Percentiles rank a stretch among this genome's conserved stretches.
Conservation (phyloP, 2,797 vertebrate species). For the Varecia variegata region DNA sequence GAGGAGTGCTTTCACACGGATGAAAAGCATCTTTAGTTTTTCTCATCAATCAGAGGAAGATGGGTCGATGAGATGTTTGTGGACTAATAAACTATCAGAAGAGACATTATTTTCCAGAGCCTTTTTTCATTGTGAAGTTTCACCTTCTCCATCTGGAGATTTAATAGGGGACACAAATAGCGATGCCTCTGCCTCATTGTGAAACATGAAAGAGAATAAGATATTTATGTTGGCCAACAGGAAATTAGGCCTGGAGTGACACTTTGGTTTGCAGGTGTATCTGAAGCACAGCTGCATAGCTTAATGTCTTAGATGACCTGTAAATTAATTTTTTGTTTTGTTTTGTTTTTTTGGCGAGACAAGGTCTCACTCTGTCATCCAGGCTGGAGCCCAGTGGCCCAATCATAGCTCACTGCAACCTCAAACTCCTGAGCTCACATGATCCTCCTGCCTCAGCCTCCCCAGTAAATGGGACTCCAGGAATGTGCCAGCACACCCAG, state of each 20-base stretch:
- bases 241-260: background rate
- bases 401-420: background rate
- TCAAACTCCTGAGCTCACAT: background rate
- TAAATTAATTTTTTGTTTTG: constrained; percentile 26
- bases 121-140: constrained; percentile 32
- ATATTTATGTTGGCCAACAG: background rate
- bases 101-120: constrained; percentile 52
- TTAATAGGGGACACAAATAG: constrained; percentile 31
- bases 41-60: constrained; percentile 30
- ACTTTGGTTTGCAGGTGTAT: background rate
- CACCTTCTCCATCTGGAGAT: background rate
- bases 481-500: background rate
- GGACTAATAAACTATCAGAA: constrained; percentile 37
- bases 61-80: background rate
- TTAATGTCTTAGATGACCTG: background rate
- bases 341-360: background rate
- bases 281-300: background rate
- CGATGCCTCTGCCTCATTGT: background rate
- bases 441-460: background rate
- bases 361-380: background rate
- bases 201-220: background rate
- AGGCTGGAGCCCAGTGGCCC: background rate
- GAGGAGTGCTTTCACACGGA: constrained; percentile 34
- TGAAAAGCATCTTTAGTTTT: constrained; percentile 53
- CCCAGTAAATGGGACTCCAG: background rate